These are phyloP conservation scores for Dryas iulia DNA, from an alignment of 1,140 invertebrate genomes.

Conservation along the genomic window DNA sequence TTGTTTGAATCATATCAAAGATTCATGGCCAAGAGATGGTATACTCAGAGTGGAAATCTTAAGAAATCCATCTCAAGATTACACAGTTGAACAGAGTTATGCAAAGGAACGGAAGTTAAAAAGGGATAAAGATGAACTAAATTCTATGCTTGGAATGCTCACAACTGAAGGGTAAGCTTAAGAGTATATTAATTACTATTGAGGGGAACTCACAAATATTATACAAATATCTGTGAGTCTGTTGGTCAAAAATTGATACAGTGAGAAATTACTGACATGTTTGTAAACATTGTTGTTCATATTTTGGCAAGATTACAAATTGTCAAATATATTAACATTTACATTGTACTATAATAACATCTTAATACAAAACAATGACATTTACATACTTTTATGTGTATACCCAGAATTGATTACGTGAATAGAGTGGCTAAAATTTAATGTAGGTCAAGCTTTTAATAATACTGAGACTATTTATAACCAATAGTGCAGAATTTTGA, in stretches of 20 bases:
- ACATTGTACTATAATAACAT: neutral
- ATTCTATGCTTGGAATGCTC: conserved; percentile 84
- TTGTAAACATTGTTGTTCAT: neutral
- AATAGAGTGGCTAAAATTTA: neutral
- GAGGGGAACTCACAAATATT: neutral
- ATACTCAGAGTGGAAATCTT: conserved; percentile 98
- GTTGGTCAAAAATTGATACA: neutral
- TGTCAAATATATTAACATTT: neutral
- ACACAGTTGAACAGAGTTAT: conserved; percentile 90
- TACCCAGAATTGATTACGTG: neutral
- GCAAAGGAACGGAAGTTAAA: conserved; percentile 88
- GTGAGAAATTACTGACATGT: neutral
- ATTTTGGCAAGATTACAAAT: neutral
- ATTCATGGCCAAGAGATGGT: conserved; percentile 96
- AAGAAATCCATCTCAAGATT: conserved; percentile 85
- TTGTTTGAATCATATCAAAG: conserved; percentile 94
- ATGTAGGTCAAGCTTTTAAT: neutral
- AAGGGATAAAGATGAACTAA: conserved; percentile 85
- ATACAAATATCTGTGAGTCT: neutral
- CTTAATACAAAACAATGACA: neutral
- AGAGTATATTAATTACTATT: neutral
- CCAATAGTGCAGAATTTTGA: neutral
- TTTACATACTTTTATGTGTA: neutral
- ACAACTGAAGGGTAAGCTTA: neutral
- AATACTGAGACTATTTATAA: conserved; percentile 4